Evolutionary conservation across 2,113 vertebrate genomes (phyloP).

Genomic region (Isichthys henryi): DNA sequence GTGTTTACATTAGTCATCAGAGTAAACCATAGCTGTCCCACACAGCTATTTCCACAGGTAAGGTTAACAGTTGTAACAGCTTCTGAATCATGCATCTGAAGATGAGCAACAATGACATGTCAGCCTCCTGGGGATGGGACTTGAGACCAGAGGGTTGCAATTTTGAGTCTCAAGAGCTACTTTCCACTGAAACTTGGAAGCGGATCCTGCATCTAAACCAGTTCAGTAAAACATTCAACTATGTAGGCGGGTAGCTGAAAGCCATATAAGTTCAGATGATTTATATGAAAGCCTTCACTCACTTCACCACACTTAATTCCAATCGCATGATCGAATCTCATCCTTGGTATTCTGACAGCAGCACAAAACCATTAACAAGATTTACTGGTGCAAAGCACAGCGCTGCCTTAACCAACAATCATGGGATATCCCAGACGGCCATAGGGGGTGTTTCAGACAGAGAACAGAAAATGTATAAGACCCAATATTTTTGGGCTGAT

Average conservation of each 20-base stretch:
- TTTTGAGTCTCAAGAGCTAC: not conserved
- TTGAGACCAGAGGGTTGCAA: not conserved
- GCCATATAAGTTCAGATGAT: not conserved
- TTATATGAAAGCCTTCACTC: not conserved
- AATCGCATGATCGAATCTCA: not conserved
- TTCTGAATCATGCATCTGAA: not conserved
- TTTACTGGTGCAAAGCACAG: not conserved
- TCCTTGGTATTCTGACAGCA: not conserved
- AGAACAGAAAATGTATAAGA: not conserved
- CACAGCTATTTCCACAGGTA: not conserved
- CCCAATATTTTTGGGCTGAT: not conserved
- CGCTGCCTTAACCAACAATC: not conserved
- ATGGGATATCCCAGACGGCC: not conserved
- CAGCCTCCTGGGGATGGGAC: not conserved
- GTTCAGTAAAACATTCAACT: not conserved
- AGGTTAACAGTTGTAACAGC: not conserved
- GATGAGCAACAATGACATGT: not conserved
- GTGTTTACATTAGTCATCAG: not conserved
- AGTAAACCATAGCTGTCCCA: not conserved
- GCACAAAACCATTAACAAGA: not conserved
- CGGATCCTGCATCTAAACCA: not conserved
- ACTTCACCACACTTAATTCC: not conserved
- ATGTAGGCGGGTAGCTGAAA: not conserved
- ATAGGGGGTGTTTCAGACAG: not conserved
- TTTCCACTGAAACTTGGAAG: not conserved